Evolutionary conservation across 2,888 invertebrate genomes (phyloP), one percentile per base, ranked within the genome.

Genomic region (Hermaeophaga mercurialis): DNA sequence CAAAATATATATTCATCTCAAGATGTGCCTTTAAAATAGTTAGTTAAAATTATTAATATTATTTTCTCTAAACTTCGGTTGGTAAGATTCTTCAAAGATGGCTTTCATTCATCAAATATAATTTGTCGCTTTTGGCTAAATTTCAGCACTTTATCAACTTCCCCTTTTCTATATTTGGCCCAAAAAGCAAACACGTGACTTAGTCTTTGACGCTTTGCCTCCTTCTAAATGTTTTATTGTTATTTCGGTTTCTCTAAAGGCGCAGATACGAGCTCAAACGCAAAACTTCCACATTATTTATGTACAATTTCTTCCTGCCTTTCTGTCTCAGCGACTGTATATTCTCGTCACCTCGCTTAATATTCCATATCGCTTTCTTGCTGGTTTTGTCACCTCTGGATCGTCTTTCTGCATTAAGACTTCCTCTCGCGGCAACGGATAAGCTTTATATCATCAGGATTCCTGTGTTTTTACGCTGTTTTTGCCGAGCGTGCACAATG

Each of bases 311-410:
- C 54, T 55, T 62, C 53, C 53, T 59, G 61, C 49, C 47, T 46
- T 49, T 56, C 49, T 52, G 61, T 58, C 61, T 58, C 58, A 49
- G 52, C 54, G 54, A 62, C 59, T 62, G 64, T 63, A 62, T 66
- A 63, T 65, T 62, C 60, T 56, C 65, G 66, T 67, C 67, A 66
- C 63, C 60, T 56, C 64, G 64, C 66, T 68, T 68, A 68, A 69
- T 69, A 69, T 69, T 68, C 68, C 67, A 64, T 66, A 67, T 67
- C 66, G 67, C 61, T 62, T 64, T 63, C 62, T 63, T 66, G 61
- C 62, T 66, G 66, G 64, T 64, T 67, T 69, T 68, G 67, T 66
- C 67, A 67, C 66, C 67, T 66, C 64, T 63, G 63, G 62, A 68
- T 68, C 67, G 66, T 66, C 66, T 63, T 64, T 65, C 64, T 63